A percentile compares a stretch with the other conserved stretches of the same genome.
phyloP scores from a whole-genome alignment of 2,113 vertebrate species.

The Lepidothrix coronata region DNA sequence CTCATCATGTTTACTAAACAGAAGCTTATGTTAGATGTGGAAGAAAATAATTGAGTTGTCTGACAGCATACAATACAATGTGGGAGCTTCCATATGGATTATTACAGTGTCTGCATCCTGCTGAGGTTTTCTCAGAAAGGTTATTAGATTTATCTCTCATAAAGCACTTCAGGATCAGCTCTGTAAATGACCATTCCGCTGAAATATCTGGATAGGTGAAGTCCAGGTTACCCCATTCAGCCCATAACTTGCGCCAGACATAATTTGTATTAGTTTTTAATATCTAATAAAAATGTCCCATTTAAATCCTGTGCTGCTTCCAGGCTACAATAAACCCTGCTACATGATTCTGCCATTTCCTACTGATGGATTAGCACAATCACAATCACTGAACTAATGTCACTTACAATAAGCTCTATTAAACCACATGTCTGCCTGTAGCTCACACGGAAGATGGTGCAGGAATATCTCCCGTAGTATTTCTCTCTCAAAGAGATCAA shows the following conservation, averaged over 20 bases:
- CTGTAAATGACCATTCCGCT: neutral
- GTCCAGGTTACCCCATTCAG: neutral
- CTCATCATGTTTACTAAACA: slow-evolving; percentile 22
- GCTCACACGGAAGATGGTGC: neutral
- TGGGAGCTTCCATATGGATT: neutral
- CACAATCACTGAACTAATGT: neutral
- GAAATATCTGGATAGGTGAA: neutral
- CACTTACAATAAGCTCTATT: neutral
- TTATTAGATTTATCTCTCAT: slow-evolving; percentile 33
- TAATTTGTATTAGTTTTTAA: neutral
- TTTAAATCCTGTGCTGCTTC: neutral
- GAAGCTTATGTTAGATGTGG: slow-evolving; percentile 19
- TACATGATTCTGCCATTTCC: neutral
- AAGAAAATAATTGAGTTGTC: slow-evolving; percentile 7
- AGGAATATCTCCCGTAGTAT: neutral
- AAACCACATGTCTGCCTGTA: neutral
- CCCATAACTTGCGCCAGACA: neutral
- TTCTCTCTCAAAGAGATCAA: neutral
- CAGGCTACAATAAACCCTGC: neutral
- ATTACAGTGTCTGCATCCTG: neutral
- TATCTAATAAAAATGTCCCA: neutral
- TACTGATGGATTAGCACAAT: neutral
- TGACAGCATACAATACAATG: neutral
- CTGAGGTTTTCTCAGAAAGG: neutral
- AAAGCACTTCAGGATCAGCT: slow-evolving; percentile 29